These are phyloP conservation scores for Itoplectis maculator DNA, from an alignment of 2,888 invertebrate species.

Conservation along the genomic window DNA sequence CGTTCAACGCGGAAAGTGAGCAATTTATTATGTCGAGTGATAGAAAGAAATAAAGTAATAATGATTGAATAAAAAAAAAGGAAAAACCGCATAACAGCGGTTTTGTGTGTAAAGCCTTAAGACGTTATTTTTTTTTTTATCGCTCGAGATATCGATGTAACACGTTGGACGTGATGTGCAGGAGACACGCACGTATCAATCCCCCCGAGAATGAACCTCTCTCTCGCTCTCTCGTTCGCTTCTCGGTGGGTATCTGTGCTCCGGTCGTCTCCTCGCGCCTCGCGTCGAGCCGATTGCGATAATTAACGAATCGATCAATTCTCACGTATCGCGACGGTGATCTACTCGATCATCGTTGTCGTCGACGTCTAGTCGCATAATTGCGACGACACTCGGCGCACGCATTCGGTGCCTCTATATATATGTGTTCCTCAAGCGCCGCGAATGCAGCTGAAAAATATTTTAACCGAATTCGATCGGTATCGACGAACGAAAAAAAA, in stretches of 20 bases:
- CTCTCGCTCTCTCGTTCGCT: too few relatives aligned
- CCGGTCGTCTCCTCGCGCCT: not conserved
- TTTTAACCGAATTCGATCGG: not conserved
- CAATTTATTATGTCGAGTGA: not conserved
- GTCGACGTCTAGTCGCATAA: slow-evolving; percentile 32
- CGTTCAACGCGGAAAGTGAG: not conserved
- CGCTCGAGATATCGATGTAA: slow-evolving; percentile 59
- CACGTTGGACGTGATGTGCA: slow-evolving; percentile 54
- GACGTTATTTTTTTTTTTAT: slow-evolving; percentile 48
- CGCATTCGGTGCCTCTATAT: too few relatives aligned
- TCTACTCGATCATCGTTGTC: slow-evolving; percentile 54
- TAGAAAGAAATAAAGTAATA: not conserved
- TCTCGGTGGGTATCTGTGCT: slow-evolving; percentile 31
- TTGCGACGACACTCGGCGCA: not conserved
- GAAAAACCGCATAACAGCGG: not conserved
- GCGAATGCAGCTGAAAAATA: too few relatives aligned
- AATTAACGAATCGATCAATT: slow-evolving; percentile 68
- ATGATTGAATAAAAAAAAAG: not conserved
- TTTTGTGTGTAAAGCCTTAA: slow-evolving; percentile 35
- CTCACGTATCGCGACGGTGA: slow-evolving; percentile 56
- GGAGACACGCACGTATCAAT: slow-evolving; percentile 54
- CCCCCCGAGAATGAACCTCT: slow-evolving; percentile 19
- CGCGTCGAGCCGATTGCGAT: slow-evolving; percentile 51
- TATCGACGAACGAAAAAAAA: not conserved
- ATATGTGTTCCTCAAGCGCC: too few relatives aligned